A percentile compares a stretch with the other conserved stretches of the same genome.
Conservation (phyloP, 2,888 invertebrate genomes). For the Pollenia labialis region DNA sequence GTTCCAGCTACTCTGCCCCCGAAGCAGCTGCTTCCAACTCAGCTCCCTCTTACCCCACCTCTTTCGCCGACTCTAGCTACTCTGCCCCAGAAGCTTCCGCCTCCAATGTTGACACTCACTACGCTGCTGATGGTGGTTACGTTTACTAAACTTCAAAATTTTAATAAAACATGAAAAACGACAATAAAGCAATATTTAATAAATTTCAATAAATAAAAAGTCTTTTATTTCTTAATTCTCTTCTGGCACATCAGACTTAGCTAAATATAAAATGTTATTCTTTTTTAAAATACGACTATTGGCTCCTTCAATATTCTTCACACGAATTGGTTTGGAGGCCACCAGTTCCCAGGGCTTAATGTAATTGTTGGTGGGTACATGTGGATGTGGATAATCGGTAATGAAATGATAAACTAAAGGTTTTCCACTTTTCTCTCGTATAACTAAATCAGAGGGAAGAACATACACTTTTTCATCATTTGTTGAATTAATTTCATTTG, state of each 20-base stretch:
- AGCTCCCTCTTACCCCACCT: conserved; percentile 58
- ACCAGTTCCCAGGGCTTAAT: conserved; percentile 80
- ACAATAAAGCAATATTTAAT: conserved; percentile 54
- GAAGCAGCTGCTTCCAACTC: conserved; percentile 54
- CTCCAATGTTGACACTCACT: conserved; percentile 77
- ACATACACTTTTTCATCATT: conserved; percentile 53
- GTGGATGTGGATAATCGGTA: conserved; percentile 78
- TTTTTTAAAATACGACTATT: conserved; percentile 75
- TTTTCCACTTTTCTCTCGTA: conserved; percentile 57
- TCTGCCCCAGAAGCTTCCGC: conserved; percentile 20
- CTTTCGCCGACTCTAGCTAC: conserved; percentile 20
- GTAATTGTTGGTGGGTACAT: conserved; percentile 78
- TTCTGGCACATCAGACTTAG: conserved; percentile 45
- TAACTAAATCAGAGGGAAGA: conserved; percentile 68
- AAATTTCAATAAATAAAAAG: conserved; percentile 46
- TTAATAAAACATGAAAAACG: neutral
- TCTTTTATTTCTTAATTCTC: conserved; percentile 41
- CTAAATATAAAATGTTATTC: conserved; percentile 79
- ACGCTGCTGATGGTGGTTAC: conserved; percentile 82
- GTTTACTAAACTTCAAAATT: conserved; percentile 76
- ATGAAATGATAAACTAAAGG: conserved; percentile 77
- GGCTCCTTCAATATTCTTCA: conserved; percentile 58
- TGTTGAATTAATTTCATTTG: neutral
- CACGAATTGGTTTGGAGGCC: conserved; percentile 72
- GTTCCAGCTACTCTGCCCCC: conserved; percentile 68